Evolutionary conservation across 1,140 invertebrate genomes (phyloP).

Genomic region (Leptonema lineaticorne): DNA sequence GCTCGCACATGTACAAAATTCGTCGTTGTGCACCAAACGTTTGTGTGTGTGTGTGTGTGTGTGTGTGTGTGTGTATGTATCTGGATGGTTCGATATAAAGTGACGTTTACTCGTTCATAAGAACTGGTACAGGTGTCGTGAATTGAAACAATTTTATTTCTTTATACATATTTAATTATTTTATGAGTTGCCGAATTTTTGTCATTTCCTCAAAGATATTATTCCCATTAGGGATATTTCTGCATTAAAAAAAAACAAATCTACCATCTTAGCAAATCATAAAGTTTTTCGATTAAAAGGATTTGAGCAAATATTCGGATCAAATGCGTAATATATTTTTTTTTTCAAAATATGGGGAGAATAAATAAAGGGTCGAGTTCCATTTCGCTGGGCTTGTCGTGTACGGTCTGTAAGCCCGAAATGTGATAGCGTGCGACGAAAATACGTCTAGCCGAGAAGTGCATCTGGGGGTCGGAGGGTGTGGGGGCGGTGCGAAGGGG

Average conservation of each 20-base stretch:
- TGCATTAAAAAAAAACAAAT: not conserved
- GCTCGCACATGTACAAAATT: too few relatives aligned
- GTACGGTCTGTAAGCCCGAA: conserved; percentile 38
- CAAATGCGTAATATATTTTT: too few relatives aligned
- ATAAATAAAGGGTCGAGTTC: not conserved
- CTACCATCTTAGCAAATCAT: not conserved
- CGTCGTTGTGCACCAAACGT: too few relatives aligned
- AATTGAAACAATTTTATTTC: not conserved
- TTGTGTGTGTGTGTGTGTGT: too few relatives aligned
- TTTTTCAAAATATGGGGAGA: too few relatives aligned
- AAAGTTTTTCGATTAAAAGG: too few relatives aligned
- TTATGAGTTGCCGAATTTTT: not conserved
- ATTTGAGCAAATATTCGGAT: too few relatives aligned
- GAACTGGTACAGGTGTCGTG: not conserved
- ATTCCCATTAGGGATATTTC: too few relatives aligned
- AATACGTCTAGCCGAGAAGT: conserved; percentile 42
- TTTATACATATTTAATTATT: not conserved
- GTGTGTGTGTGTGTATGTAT: not conserved
- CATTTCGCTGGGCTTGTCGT: conserved; percentile 3
- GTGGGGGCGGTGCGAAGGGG: conserved; percentile 4
- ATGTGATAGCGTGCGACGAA: conserved; percentile 42
- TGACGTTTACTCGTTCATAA: not conserved
- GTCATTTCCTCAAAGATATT: too few relatives aligned
- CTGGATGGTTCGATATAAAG: not conserved
- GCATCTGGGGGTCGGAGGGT: conserved; percentile 29